These are phyloP conservation scores for Philopedon plagiatum DNA, from an alignment of 2,888 invertebrate genomes.

Conservation along the genomic window DNA sequence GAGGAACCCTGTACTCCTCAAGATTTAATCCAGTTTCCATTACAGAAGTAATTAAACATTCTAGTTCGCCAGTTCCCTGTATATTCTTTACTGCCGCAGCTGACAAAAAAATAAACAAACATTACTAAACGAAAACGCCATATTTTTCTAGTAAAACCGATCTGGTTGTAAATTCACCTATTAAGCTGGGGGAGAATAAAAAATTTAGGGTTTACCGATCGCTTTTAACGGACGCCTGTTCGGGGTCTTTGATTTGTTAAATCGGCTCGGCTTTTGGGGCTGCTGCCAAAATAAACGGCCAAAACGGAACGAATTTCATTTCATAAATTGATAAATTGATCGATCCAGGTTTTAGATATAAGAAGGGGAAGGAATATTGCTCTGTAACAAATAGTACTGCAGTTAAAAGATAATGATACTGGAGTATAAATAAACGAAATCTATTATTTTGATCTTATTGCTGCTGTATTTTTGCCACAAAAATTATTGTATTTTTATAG, in stretches of 20 bases:
- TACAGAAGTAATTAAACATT: too few relatives aligned
- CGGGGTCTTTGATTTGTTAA: constrained; percentile 46
- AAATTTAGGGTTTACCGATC: constrained; percentile 44
- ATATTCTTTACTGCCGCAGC: too few relatives aligned
- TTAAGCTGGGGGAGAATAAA: constrained; percentile 28
- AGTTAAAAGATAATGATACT: too few relatives aligned
- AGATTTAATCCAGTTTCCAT: too few relatives aligned
- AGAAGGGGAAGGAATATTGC: not conserved
- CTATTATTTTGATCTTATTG: too few relatives aligned
- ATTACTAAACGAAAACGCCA: constrained; percentile 33
- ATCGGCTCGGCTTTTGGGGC: constrained; percentile 43
- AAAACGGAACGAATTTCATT: constrained; percentile 28
- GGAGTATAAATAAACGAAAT: too few relatives aligned
- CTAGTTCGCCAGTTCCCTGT: too few relatives aligned
- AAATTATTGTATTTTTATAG: too few relatives aligned
- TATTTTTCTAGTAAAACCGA: constrained; percentile 32
- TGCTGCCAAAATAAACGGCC: constrained; percentile 42
- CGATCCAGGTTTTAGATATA: not conserved
- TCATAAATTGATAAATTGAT: constrained; percentile 34
- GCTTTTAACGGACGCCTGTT: constrained; percentile 40
- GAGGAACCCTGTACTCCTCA: too few relatives aligned
- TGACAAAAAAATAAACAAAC: too few relatives aligned
- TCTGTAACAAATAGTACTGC: not conserved
- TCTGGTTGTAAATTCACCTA: constrained; percentile 43
- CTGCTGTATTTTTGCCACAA: too few relatives aligned